These are phyloP conservation scores for Perca flavescens DNA, from an alignment of 2,113 vertebrate species.

Conservation along the genomic window DNA sequence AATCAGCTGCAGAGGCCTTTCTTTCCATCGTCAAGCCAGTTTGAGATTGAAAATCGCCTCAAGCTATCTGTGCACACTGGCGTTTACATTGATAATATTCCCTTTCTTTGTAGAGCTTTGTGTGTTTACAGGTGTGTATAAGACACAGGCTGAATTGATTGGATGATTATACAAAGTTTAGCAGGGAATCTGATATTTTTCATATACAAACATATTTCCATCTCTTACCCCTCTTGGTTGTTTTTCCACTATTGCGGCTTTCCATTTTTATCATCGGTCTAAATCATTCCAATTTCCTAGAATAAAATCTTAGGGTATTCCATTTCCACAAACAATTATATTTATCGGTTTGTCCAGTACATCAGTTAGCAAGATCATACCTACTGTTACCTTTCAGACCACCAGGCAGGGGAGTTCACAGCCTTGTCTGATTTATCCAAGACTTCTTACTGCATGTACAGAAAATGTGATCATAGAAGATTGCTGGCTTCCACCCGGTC, in stretches of 20 bases:
- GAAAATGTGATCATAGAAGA: slow-evolving; percentile 6
- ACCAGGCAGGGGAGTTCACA: not conserved
- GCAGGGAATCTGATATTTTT: not conserved
- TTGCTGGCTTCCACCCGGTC: slow-evolving; percentile 1
- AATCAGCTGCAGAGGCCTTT: slow-evolving; percentile 17
- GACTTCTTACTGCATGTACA: not conserved
- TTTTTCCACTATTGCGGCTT: not conserved
- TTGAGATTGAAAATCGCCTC: slow-evolving; percentile 17
- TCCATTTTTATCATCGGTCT: not conserved
- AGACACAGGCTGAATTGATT: not conserved
- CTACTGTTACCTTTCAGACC: slow-evolving; percentile 10
- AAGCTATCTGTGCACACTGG: not conserved
- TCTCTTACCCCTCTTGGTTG: not conserved
- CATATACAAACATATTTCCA: not conserved
- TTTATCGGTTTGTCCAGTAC: slow-evolving; percentile 5
- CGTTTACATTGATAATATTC: not conserved
- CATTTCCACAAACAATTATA: slow-evolving; percentile 20
- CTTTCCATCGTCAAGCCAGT: slow-evolving; percentile 7
- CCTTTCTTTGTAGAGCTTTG: not conserved
- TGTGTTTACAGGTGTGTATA: slow-evolving; percentile 4
- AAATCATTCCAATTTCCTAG: not conserved
- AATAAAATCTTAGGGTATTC: not conserved
- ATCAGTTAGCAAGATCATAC: not conserved
- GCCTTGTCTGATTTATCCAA: slow-evolving; percentile 11
- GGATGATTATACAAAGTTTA: not conserved